phyloP scores from a whole-genome alignment of 2,888 invertebrate species.

The Apamea crenata region DNA sequence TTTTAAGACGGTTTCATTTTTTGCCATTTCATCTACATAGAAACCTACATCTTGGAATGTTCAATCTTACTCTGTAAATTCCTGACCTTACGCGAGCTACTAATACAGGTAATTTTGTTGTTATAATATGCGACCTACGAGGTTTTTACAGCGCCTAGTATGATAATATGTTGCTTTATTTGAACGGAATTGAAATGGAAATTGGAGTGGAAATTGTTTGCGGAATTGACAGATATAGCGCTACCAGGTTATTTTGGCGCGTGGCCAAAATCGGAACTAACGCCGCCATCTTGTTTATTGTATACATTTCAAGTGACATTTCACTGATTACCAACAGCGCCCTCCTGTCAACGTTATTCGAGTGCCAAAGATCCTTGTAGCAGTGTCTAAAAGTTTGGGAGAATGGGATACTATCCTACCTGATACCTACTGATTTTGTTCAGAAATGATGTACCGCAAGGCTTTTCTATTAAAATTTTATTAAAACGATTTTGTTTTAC shows the following conservation, averaged over 20 bases:
- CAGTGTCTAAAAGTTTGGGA: neutral
- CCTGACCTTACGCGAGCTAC: neutral
- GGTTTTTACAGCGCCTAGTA: neutral
- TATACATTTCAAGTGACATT: neutral
- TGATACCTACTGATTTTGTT: neutral
- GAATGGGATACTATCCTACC: no score
- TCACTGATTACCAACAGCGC: neutral
- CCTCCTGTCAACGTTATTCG: neutral
- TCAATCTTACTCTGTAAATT: neutral
- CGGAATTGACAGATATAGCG: neutral
- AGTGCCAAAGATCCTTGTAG: neutral
- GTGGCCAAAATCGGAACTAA: neutral
- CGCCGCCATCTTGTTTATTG: neutral
- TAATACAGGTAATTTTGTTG: neutral
- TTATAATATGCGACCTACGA: no score
- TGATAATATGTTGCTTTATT: neutral
- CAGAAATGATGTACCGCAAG: neutral
- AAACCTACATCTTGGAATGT: neutral
- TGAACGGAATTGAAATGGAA: neutral
- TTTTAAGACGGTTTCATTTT: neutral
- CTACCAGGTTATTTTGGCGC: neutral
- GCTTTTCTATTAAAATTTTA: neutral
- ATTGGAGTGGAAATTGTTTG: neutral
- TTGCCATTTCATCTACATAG: neutral
- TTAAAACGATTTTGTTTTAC: neutral